Conservation (phyloP, 1,140 invertebrate genomes). For the Brachionus sp. region DNA sequence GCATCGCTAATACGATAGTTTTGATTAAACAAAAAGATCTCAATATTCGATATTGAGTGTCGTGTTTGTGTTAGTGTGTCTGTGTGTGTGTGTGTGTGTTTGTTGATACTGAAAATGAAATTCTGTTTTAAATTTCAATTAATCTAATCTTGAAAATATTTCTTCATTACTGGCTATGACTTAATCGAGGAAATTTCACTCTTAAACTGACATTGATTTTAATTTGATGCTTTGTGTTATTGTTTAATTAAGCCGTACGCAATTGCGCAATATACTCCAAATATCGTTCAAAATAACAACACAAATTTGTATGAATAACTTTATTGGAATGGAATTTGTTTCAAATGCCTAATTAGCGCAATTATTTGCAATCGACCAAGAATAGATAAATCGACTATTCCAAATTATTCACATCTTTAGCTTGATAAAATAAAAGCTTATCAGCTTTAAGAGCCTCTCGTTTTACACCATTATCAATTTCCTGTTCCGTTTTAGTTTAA, state of each 20-base stretch:
- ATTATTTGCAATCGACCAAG: neutral
- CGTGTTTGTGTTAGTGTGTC: neutral
- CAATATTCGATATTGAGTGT: neutral
- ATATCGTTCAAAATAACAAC: neutral
- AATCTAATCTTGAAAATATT: conserved; percentile 25
- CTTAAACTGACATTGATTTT: conserved; percentile 16
- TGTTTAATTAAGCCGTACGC: neutral
- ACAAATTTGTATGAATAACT: neutral
- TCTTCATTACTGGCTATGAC: neutral
- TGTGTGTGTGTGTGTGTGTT: neutral
- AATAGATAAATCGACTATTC: neutral
- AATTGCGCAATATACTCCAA: neutral
- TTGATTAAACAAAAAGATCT: neutral
- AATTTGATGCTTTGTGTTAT: neutral
- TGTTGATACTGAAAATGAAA: neutral
- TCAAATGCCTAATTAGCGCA: neutral
- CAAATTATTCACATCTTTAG: neutral
- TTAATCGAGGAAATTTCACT: conserved; percentile 7
- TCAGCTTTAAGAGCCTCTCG: neutral
- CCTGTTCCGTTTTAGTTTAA: neutral
- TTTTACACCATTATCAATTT: neutral
- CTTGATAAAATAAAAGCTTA: neutral
- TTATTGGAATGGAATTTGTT: neutral
- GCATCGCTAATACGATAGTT: neutral
- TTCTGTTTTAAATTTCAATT: conserved; percentile 8